Evolutionary conservation across 2,113 vertebrate species (phyloP).

Genomic region (Rhombomys opimus): DNA sequence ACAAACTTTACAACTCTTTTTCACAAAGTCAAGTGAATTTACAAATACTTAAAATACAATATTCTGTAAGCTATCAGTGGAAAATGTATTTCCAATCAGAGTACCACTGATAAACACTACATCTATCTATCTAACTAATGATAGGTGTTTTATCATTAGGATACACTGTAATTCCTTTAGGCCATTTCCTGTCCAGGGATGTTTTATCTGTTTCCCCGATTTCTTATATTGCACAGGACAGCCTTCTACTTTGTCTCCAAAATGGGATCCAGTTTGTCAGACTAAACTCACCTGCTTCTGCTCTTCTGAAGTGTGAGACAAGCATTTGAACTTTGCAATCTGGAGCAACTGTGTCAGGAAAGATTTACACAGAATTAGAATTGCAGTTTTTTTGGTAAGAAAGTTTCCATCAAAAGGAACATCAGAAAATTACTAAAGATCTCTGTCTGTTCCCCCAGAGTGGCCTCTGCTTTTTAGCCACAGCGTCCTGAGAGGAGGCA

Average conservation of each 20-base stretch:
- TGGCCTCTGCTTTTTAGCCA: background rate
- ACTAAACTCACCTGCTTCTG: background rate
- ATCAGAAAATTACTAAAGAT: background rate
- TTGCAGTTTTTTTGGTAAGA: background rate
- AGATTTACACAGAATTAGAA: background rate
- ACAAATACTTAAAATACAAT: slow-evolving; percentile 35
- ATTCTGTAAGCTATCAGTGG: background rate
- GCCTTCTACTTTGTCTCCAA: background rate
- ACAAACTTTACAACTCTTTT: background rate
- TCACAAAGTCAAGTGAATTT: background rate
- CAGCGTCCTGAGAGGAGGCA: too few relatives aligned
- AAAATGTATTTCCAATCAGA: background rate
- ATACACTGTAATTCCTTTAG: background rate
- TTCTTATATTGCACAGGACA: background rate
- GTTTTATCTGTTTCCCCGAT: background rate
- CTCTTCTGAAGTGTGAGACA: background rate
- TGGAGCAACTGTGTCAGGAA: background rate
- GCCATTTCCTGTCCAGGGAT: background rate
- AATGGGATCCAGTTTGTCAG: background rate
- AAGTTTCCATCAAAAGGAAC: background rate
- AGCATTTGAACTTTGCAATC: background rate
- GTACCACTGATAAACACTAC: background rate
- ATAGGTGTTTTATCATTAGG: slow-evolving; percentile 22
- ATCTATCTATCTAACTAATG: background rate
- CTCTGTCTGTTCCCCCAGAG: background rate